Evolutionary conservation across 1,140 invertebrate species (phyloP), one percentile per base, ranked within the genome.

Genomic region (honey bee (Apis mellifera)): DNA sequence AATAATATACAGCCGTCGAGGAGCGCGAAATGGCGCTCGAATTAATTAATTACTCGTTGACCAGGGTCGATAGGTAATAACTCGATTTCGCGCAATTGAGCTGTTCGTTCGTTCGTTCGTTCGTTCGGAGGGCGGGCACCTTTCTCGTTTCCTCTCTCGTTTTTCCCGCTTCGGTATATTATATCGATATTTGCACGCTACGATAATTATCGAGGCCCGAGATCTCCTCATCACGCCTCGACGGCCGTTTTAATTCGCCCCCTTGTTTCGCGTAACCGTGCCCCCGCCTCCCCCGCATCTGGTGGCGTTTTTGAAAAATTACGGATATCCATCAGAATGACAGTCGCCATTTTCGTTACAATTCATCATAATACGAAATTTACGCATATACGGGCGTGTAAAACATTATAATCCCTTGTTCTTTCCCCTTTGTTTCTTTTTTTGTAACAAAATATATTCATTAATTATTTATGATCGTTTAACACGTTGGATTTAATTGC

Each of bases 11-110:
- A 19, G 59, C 83, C 87, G 91, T 91, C 92, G 32, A 87, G 85
- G 71, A 88, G 84, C 92, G 85, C 92, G 93, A 91, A 86, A 91
- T 87, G 92, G 85, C 86, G 89, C 82, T 86, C 86, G 90, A 93
- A 93, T 91, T 93, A 93, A 94, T 94, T 93, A 94, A 94, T 94
- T 92, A 91, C 91, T 91, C 92, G 90, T 90, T 82, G 83, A 79
- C 69, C 85, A 70, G 65, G 71, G 86, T 80, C 77, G 68, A 42
- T 83, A 89, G 87, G 86, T 92, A 92, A 85, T 92, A 92, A 94
- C 92, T 93, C 91, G 92, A 93, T 94, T 90, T 90, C 89, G 86
- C 89, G 82, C 91, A 92, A 93, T 91, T 89, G 90, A 92, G n/a
- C n/a, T n/a, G n/a, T 88, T 89, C 90, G 89, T 93, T 90, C 86